Conservation (phyloP, 2,797 vertebrate species). For the Erethizon dorsatum region DNA sequence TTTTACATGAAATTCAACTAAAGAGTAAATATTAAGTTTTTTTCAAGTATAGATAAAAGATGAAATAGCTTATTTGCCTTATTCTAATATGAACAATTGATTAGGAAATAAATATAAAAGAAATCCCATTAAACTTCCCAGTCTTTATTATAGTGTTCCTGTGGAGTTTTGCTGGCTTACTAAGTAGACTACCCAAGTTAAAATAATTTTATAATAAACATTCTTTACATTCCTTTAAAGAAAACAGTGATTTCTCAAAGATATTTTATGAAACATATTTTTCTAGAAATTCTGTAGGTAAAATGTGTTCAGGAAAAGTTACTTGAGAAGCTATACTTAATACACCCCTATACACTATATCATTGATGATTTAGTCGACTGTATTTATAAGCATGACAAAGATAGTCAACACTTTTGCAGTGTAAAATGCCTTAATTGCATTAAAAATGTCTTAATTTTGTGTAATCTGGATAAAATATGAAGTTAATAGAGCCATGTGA, state of each 20-base stretch:
- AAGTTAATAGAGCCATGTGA: neutral
- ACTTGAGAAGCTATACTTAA: neutral
- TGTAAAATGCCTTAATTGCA: neutral
- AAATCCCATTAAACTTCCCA: neutral
- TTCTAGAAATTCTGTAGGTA: neutral
- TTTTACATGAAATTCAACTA: neutral
- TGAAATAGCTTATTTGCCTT: neutral
- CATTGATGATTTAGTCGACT: neutral
- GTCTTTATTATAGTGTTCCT: slow-evolving; percentile 16
- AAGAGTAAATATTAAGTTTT: slow-evolving; percentile 50
- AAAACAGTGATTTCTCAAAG: neutral
- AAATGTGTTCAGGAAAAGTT: neutral
- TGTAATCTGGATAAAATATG: neutral
- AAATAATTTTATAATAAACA: slow-evolving; percentile 61
- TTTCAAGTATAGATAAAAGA: slow-evolving; percentile 13
- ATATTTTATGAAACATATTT: slow-evolving; percentile 43
- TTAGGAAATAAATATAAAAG: slow-evolving; percentile 30
- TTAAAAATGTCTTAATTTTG: neutral
- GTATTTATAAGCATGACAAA: neutral
- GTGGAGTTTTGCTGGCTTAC: neutral
- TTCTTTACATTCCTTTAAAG: slow-evolving; percentile 17
- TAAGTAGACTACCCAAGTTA: neutral
- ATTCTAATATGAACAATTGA: neutral
- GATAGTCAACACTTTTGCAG: neutral
- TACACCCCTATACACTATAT: rapidly evolving